phyloP scores from a whole-genome alignment of 92 coral and sea anemone genomes.

The Nematostella vectensis region DNA sequence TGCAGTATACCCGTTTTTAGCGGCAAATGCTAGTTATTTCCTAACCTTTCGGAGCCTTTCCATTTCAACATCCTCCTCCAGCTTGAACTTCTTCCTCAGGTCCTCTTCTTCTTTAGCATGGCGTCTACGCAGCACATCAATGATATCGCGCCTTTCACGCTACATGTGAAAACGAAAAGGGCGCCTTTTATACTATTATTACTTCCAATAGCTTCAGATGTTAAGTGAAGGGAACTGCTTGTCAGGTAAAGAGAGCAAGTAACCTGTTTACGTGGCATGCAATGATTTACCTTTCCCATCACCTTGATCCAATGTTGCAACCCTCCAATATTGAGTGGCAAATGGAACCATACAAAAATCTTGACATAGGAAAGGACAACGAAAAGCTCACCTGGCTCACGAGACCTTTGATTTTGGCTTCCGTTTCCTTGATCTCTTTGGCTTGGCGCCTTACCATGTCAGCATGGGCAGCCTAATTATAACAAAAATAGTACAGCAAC shows the following conservation, averaged over 20 bases:
- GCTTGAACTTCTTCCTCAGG: slow-evolving; percentile 65
- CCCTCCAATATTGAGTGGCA: too few species aligned
- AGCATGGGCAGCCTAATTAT: background rate
- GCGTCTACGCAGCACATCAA: slow-evolving; percentile 57
- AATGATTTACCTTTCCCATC: too few species aligned
- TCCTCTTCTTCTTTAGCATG: slow-evolving; percentile 68
- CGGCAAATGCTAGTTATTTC: too few species aligned
- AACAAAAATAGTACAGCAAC: too few species aligned
- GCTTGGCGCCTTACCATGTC: slow-evolving; percentile 41
- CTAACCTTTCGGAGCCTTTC: slow-evolving; percentile 89
- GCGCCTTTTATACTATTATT: too few species aligned
- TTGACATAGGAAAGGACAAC: too few species aligned
- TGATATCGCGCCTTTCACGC: slow-evolving; percentile 67
- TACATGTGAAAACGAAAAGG: slow-evolving; percentile 20
- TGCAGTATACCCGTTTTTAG: too few species aligned
- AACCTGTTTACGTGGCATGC: background rate
- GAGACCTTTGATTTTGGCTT: slow-evolving; percentile 60
- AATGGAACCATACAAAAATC: too few species aligned
- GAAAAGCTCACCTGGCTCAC: slow-evolving; percentile 65
- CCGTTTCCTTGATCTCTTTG: slow-evolving; percentile 70
- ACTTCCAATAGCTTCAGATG: background rate
- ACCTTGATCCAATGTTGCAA: too few species aligned
- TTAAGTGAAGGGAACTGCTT: too few species aligned
- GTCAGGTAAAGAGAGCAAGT: background rate
- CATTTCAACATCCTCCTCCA: slow-evolving; percentile 81